Conservation (phyloP, 2,797 vertebrate genomes). For the Liparis tanakae region DNA sequence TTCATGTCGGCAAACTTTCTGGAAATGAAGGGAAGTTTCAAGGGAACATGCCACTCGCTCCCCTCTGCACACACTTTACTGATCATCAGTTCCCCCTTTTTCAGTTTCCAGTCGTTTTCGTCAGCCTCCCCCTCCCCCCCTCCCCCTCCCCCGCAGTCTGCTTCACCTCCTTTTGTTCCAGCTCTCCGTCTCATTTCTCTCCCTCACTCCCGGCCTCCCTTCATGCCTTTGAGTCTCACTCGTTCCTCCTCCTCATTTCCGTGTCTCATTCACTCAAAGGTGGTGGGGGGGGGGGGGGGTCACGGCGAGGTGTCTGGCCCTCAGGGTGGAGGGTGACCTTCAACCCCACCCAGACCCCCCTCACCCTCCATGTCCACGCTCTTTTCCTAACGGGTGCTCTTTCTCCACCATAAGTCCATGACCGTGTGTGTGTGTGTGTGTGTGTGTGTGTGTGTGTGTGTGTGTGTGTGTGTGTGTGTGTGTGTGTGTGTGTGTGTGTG, state of each 20-base stretch:
- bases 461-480: no score
- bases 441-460: no score
- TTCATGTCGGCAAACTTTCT: constrained; percentile 48
- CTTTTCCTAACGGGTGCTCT: constrained; percentile 28
- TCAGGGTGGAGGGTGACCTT: constrained; percentile 40
- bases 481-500: no score
- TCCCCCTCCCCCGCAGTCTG: neutral
- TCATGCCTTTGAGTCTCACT: neutral
- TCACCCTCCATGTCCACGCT: neutral
- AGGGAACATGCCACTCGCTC: constrained; percentile 12
- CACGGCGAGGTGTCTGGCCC: constrained; percentile 54
- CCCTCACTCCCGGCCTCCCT: constrained; percentile 12
- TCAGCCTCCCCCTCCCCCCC: constrained; percentile 9
- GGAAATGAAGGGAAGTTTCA: constrained; percentile 29
- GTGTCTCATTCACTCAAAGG: constrained; percentile 21
- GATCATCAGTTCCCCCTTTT: constrained; percentile 20
- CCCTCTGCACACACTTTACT: constrained; percentile 5
- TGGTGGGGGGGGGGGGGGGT: constrained; percentile 57
- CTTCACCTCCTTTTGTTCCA: constrained; percentile 39
- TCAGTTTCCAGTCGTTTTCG: constrained; percentile 41
- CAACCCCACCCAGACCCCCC: no score
- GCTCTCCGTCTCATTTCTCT: constrained; percentile 25
- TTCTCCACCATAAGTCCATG: constrained; percentile 47
- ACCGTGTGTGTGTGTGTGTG: no score
- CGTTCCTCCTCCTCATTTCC: constrained; percentile 17